Base-by-base conservation (phyloP, 1,140 invertebrate species). In the Capitella teleta region DNA sequence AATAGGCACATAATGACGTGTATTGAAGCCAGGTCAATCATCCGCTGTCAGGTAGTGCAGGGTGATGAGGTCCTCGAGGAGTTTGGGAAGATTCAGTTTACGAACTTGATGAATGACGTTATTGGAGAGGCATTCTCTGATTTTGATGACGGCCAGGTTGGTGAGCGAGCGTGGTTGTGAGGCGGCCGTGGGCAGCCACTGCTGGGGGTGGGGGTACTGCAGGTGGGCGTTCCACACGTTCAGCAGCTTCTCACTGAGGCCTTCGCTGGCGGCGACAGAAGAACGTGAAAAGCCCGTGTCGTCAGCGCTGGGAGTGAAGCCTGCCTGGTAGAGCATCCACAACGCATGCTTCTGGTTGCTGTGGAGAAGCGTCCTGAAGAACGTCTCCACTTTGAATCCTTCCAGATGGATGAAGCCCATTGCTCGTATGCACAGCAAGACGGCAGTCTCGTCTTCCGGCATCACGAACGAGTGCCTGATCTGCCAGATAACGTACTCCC, bases 341-440 rank as follows among this genome's bases (percentile, higher is more conserved):
- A 50, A 16, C 16, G 48, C 36, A 28, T 42, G 21, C 48, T 40
- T 42, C 21, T 50, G 48, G 28, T 28, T 14, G 28, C 48, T 50
- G 8, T 26, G 48, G 23, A 23, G 26, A 16, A 50, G 19, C n/a
- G 38, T 42, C 23, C 48, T 19, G 38, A 42, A 50, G 48, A 50
- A 50, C 18, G 48, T 50, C 26, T 50, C 48, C 45, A 50, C 48
- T 36, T 50, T 50, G 36, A 50, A 50, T 28, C 43, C 36, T 28
- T 42, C 36, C 14, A 16, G 25, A 28, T 42, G 36, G 30, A 50
- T 40, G 48, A 50, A 50, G 3, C 48, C 48, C 36, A 42, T 42
- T n/a, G 48, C 48, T n/a, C 38, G 36, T 21, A 50, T 42, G 24
- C 30, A 36, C 6, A 50, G 48, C 23, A 26, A 21, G 19, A 50